phyloP scores from a whole-genome alignment of 2,113 vertebrate genomes.

The Varanus komodoensis region DNA sequence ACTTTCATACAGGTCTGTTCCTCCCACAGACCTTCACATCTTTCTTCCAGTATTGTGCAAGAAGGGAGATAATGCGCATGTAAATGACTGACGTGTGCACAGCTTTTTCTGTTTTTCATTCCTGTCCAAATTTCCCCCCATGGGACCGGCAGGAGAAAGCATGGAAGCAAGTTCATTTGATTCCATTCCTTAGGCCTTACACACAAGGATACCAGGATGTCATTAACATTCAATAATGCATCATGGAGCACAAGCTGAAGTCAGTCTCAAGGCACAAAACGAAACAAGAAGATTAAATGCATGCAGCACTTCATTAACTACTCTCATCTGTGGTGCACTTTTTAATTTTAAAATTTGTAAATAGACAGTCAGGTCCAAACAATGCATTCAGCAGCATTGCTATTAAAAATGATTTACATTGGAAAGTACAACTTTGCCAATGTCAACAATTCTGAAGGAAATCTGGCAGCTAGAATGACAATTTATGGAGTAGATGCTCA shows the following conservation, averaged over 20 bases:
- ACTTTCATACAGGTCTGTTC: too few species aligned
- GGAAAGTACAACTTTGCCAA: conserved; percentile 49
- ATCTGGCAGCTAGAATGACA: conserved; percentile 63
- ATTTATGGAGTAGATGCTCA: conserved; percentile 61
- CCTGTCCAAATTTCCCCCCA: not conserved
- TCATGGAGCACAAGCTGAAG: conserved; percentile 57
- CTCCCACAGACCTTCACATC: too few species aligned
- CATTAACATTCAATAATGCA: conserved; percentile 50
- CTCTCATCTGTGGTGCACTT: conserved; percentile 53
- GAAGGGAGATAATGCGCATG: not conserved
- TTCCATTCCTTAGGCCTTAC: accelerated
- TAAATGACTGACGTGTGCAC: not conserved
- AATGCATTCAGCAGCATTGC: conserved; percentile 8
- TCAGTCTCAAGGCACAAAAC: conserved; percentile 38
- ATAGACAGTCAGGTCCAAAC: not conserved
- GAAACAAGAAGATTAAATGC: conserved; percentile 66
- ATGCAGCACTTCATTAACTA: conserved; percentile 57
- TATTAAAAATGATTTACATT: conserved; percentile 58
- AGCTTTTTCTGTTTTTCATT: not conserved
- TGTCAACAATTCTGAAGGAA: conserved; percentile 61
- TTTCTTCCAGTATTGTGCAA: too few species aligned
- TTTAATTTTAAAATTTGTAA: conserved; percentile 51
- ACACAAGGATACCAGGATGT: not conserved
- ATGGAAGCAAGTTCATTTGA: not conserved
- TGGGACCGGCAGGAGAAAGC: not conserved